A percentile compares a stretch with the other conserved stretches of the same genome.
Evolutionary conservation across 2,113 vertebrate genomes (phyloP).

Genomic region (Empidonax alnorum): DNA sequence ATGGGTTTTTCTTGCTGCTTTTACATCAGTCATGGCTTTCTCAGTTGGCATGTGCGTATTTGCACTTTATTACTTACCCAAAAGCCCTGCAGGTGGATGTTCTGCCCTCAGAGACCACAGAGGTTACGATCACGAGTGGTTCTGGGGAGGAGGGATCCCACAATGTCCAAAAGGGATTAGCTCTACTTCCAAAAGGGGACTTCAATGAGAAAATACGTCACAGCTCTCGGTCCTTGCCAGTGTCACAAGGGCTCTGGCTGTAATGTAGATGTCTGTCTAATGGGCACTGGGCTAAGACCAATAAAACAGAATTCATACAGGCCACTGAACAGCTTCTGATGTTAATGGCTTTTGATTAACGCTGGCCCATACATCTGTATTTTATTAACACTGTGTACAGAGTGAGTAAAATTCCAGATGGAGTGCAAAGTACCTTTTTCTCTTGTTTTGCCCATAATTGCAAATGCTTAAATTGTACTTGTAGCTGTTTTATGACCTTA

Average conservation of each 20-base stretch:
- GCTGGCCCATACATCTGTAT: neutral
- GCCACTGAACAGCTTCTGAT: constrained; percentile 16
- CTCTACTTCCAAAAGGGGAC: neutral
- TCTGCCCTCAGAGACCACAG: rapidly evolving
- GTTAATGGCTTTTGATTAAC: constrained; percentile 29
- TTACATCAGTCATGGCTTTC: neutral
- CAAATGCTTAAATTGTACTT: neutral
- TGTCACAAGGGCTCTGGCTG: neutral
- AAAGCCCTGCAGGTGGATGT: neutral
- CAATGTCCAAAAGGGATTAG: neutral
- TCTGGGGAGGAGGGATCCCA: neutral
- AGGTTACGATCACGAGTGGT: rapidly evolving
- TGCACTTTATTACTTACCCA: neutral
- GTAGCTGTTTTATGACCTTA: constrained; percentile 32
- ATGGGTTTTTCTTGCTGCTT: neutral
- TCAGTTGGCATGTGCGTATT: rapidly evolving
- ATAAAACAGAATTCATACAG: neutral
- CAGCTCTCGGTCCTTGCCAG: neutral
- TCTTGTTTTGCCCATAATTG: neutral
- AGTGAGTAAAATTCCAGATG: constrained; percentile 23
- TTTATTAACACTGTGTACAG: constrained; percentile 30
- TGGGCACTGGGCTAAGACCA: neutral
- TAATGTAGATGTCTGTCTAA: neutral
- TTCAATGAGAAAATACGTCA: neutral
- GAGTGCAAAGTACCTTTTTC: neutral